These are phyloP conservation scores for Rhinoraja longicauda DNA, from an alignment of 2,797 vertebrate species.

Conservation along the genomic window DNA sequence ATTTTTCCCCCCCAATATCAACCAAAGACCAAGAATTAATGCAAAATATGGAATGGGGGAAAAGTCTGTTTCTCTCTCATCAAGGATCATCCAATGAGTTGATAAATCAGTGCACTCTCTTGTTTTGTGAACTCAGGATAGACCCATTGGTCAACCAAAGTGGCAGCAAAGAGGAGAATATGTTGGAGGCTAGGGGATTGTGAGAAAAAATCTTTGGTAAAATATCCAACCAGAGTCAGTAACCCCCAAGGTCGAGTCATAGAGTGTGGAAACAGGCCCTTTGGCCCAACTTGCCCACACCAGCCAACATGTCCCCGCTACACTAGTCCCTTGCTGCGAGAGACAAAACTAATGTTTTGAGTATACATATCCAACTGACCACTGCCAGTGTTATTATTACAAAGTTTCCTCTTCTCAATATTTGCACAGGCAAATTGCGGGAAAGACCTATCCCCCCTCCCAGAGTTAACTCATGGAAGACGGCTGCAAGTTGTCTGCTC, in stretches of 20 bases:
- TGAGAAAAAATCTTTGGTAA: background rate
- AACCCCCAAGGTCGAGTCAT: background rate
- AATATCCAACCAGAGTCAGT: background rate
- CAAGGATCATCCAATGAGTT: background rate
- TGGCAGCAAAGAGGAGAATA: background rate
- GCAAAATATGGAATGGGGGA: background rate
- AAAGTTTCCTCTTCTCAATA: background rate
- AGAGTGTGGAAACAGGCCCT: too few relatives aligned
- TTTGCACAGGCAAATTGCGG: background rate
- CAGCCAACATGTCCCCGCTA: too few relatives aligned
- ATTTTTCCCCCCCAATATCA: too few relatives aligned
- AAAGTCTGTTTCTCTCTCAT: background rate
- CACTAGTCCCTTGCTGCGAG: too few relatives aligned
- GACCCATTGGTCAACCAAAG: background rate
- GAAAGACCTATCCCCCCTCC: background rate
- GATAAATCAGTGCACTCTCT: background rate
- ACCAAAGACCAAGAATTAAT: too few relatives aligned
- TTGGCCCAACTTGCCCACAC: too few relatives aligned
- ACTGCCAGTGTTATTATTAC: background rate
- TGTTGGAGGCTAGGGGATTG: background rate
- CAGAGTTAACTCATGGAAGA: background rate
- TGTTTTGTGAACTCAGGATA: background rate
- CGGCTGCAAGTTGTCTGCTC: background rate
- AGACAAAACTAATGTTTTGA: too few relatives aligned
- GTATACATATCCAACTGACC: background rate